Conservation (phyloP, 2,888 invertebrate species). For the Ganaspis brasiliensis region DNA sequence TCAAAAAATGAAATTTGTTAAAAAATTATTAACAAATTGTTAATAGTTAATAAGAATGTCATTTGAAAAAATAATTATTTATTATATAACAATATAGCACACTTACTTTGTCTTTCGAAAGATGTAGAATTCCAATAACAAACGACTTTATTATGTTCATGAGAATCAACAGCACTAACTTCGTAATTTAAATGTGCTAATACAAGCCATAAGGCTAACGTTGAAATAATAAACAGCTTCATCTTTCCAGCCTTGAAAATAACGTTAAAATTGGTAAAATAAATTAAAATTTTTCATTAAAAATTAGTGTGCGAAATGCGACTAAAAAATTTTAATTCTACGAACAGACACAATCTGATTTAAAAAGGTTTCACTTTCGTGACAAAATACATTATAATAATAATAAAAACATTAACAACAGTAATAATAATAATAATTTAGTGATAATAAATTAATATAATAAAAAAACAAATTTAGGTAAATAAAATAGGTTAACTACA, state of each 20-base stretch:
- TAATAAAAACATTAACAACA: no score
- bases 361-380: background rate
- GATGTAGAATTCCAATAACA: conserved; percentile 89
- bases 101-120: conserved; percentile 85
- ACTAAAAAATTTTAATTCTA: background rate
- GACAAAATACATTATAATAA: no score
- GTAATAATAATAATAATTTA: no score
- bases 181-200: conserved; percentile 62
- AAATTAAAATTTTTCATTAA: background rate
- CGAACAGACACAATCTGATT: background rate
- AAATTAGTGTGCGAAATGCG: background rate
- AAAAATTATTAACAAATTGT: no score
- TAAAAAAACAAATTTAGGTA: no score
- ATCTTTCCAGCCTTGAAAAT: conserved; percentile 60
- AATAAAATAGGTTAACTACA: no score
- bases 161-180: conserved; percentile 78
- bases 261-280: conserved; percentile 3
- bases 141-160: conserved; percentile 84
- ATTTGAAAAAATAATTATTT: background rate
- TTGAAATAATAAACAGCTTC: conserved; percentile 68
- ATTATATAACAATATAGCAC: background rate
- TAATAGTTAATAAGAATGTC: no score
- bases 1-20: no score
- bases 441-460: no score
- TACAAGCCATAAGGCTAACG: conserved; percentile 72